Evolutionary conservation across 53 echinoderm and acorn worm genomes (phyloP).

Genomic region (Hippasteria phrygiana): DNA sequence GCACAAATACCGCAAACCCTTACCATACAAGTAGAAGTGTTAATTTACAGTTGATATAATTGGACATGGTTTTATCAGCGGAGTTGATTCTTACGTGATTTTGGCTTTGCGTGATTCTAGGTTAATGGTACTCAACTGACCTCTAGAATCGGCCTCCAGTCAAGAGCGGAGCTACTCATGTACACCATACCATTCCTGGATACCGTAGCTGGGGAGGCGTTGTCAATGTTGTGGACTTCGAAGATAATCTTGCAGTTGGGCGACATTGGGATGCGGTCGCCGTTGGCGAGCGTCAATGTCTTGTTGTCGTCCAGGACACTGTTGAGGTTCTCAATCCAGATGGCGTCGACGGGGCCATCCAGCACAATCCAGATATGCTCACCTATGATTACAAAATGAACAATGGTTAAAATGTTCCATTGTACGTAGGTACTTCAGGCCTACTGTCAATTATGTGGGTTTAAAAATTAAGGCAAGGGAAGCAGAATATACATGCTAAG

Average conservation of each 20-base stretch:
- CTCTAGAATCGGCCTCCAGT: slow-evolving; percentile 96
- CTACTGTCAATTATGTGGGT: no score
- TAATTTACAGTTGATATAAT: no score
- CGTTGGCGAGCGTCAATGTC: slow-evolving; percentile 96
- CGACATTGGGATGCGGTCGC: slow-evolving; percentile 98
- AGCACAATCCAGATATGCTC: slow-evolving; percentile 99
- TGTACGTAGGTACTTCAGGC: no score
- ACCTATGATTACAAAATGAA: slow-evolving; percentile 46
- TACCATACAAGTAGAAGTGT: no score
- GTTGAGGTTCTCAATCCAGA: slow-evolving; percentile 99
- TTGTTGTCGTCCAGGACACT: slow-evolving; percentile 98
- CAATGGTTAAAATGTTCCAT: neutral
- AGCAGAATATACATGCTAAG: no score
- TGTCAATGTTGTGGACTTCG: slow-evolving; percentile 99
- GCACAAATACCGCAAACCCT: no score
- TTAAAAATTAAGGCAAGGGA: no score
- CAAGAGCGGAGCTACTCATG: slow-evolving; percentile 97
- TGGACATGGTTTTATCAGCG: neutral
- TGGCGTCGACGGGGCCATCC: slow-evolving; percentile 99
- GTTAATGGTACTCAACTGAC: slow-evolving; percentile 28
- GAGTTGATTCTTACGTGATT: no score
- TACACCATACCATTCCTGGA: slow-evolving; percentile 99
- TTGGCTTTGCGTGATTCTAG: no score
- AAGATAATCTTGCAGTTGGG: slow-evolving; percentile 98
- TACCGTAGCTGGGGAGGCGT: slow-evolving; percentile 99